These are phyloP conservation scores for Toxonevra muliebris DNA, from an alignment of 2,888 invertebrate species.

Conservation along the genomic window DNA sequence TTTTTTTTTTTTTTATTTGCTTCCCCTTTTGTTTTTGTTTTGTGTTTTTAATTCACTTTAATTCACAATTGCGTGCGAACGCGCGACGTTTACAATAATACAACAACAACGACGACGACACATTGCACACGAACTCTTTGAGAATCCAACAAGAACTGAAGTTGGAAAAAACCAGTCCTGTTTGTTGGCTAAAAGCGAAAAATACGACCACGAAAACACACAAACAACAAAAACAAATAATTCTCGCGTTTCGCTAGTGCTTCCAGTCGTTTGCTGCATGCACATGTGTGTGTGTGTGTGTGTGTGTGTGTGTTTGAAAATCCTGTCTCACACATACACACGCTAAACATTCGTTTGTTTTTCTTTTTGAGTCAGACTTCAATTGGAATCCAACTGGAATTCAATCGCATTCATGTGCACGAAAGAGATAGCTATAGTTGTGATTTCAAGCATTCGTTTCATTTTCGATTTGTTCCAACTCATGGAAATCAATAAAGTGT, in stretches of 20 bases:
- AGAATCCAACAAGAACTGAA: constrained; percentile 66
- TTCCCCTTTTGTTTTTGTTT: constrained; percentile 24
- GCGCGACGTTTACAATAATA: constrained; percentile 20
- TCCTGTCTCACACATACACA: constrained; percentile 1
- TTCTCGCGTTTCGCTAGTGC: constrained; percentile 4
- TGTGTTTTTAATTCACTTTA: constrained; percentile 13
- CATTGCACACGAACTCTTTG: constrained; percentile 60
- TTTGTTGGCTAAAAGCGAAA: constrained; percentile 49
- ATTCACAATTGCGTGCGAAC: constrained; percentile 13
- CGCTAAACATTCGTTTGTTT: not conserved
- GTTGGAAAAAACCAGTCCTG: constrained; percentile 64
- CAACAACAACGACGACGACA: constrained; percentile 25
- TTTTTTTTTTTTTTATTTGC: not conserved
- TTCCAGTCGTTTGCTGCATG: constrained; percentile 13
- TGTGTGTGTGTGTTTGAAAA: not conserved
- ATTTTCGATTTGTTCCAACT: constrained; percentile 33
- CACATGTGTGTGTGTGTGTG: constrained; percentile 20
- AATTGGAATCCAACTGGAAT: constrained; percentile 6
- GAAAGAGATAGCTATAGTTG: constrained; percentile 20
- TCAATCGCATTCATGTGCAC: constrained; percentile 10
- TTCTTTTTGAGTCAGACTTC: not conserved
- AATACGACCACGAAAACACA: constrained; percentile 3
- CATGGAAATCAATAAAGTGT: constrained; percentile 27
- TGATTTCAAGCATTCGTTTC: constrained; percentile 27
- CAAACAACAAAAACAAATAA: constrained; percentile 10